A percentile compares a stretch with the other conserved stretches of the same genome.
Evolutionary conservation across 2,888 invertebrate genomes (phyloP).

Genomic region (Malacosoma neustria): DNA sequence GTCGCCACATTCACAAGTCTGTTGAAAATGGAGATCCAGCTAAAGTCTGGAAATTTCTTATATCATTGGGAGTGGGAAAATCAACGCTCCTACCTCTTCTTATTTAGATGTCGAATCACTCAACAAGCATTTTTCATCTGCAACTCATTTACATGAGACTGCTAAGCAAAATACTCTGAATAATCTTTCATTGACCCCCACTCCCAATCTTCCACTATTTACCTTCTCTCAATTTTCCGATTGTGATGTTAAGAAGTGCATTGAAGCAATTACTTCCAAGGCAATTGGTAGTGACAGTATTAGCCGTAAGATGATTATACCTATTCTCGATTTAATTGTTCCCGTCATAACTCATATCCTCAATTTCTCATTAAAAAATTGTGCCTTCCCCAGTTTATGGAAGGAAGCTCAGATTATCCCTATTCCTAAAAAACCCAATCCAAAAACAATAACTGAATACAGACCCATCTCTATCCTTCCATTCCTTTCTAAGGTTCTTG

Average conservation of each 20-base stretch:
- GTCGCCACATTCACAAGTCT: slow-evolving; percentile 2
- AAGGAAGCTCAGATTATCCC: too few species aligned
- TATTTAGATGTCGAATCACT: slow-evolving; percentile 1
- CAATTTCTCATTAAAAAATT: too few species aligned
- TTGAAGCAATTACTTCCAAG: background rate
- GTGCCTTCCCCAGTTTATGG: too few species aligned
- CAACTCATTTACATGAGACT: background rate
- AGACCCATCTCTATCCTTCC: too few species aligned
- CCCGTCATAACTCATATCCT: background rate
- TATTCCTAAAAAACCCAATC: too few species aligned
- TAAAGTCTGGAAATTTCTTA: slow-evolving; percentile 2
- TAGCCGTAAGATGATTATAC: background rate
- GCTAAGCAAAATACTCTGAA: background rate
- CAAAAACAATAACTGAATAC: too few species aligned
- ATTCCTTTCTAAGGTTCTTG: too few species aligned
- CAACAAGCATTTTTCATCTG: slow-evolving; percentile 2
- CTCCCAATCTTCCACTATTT: background rate
- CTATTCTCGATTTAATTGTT: background rate
- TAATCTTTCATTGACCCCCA: slow-evolving; percentile 1
- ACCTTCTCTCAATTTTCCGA: too few species aligned
- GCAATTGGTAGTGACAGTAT: slow-evolving; percentile 1
- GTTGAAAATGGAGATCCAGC: slow-evolving; percentile 2
- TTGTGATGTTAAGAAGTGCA: slow-evolving; percentile 6
- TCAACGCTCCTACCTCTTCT: background rate
- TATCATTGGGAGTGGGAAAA: background rate